Evolutionary conservation across 2,113 vertebrate species (phyloP).

Genomic region (Verasper variegatus): DNA sequence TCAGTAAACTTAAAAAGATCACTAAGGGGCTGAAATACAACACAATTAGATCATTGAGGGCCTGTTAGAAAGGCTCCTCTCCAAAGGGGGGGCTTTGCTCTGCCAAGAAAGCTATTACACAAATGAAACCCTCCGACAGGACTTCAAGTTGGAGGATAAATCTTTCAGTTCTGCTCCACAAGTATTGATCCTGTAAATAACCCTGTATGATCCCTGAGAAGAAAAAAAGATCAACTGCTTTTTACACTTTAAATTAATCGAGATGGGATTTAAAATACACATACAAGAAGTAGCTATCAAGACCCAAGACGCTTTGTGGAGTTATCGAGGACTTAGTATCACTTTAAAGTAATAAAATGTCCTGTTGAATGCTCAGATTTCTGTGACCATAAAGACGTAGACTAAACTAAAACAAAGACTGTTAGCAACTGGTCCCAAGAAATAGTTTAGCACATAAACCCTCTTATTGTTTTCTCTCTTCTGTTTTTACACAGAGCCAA

Average conservation of each 20-base stretch:
- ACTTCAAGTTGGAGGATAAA: conserved; percentile 49
- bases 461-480: no score
- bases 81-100: conserved; percentile 10
- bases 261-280: not conserved
- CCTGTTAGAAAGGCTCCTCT: conserved; percentile 40
- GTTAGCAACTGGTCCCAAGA: no score
- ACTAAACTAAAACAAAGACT: no score
- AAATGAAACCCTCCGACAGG: conserved; percentile 62
- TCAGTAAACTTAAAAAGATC: conserved; percentile 42
- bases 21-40: conserved; percentile 47
- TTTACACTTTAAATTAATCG: not conserved
- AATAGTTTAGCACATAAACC: no score
- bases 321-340: not conserved
- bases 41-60: conserved; percentile 61
- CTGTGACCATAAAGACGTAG: no score
- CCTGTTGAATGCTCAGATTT: not conserved
- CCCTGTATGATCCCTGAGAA: not conserved
- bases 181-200: not conserved
- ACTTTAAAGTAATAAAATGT: not conserved
- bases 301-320: not conserved
- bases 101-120: conserved; percentile 72
- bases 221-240: not conserved
- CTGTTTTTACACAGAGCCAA: not conserved
- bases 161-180: conserved; percentile 19
- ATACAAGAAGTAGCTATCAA: not conserved